Evolutionary conservation across 2,888 invertebrate genomes (phyloP), one percentile per base, ranked within the genome.

Genomic region (Eupithecia pulchellata): DNA sequence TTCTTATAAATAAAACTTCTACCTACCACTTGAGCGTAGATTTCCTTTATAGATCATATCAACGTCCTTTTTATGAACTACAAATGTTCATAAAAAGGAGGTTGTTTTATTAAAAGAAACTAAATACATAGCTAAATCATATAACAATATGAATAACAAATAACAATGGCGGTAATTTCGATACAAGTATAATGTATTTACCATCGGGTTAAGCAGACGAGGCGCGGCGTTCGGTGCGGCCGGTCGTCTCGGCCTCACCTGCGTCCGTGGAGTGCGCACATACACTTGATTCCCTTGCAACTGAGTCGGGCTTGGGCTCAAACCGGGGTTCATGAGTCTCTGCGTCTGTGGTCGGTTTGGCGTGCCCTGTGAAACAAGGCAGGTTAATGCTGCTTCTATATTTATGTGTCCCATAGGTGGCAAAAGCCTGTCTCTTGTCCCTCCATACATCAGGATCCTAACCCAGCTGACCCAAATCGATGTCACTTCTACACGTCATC

Each of bases 281-380:
- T 90, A 78, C 63, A 91, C 73, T 2, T 64, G 85, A 29, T 65
- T 70, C 81, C 83, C 61, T 75, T 79, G 72, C 6, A 68, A 20
- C 62, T 66, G 71, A 47, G n/a, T 14, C 47, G 79, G 85, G 29
- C 78, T 83, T 6, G 69, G 27, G 72, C 72, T 86, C 66, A 93
- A 80, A 20, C 91, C 83, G 70, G 89, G 92, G 79, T 91, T 93
- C 66, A 93, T 74, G 1, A 93, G 75, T 1, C 93, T 83, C 4
- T 92, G 91, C 0, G 89, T 84, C n/a, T 87, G 79, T 42, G 82
- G 84, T 0, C 88, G 82, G 13, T 78, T 81, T 8, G 84, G 84
- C 0, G 89, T 86, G 2, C 87, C 89, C 92, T 92, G 73, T 9
- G 70, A 78, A 60, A 20, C 69, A 29, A n/a, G 14, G n/a, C 55